These are phyloP conservation scores for Polymixis flavicincta DNA, from an alignment of 2,888 invertebrate genomes.

Conservation along the genomic window DNA sequence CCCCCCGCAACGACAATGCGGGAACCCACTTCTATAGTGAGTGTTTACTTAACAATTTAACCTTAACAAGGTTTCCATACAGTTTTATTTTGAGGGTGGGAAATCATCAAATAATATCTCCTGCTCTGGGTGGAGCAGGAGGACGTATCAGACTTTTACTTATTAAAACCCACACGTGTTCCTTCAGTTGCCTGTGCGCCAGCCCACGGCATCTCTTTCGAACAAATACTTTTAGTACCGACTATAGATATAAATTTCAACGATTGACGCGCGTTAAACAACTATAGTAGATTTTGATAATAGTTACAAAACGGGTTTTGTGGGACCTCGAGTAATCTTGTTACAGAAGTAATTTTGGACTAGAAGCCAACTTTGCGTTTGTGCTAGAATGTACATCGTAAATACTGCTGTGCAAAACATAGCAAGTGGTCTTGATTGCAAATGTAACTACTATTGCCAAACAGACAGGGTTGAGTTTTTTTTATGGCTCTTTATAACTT, in stretches of 20 bases:
- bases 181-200: no score
- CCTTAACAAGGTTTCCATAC: neutral
- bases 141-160: no score
- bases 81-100: no score
- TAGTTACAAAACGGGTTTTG: slow-evolving; percentile 37
- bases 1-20: no score
- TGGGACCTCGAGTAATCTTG: slow-evolving; percentile 32
- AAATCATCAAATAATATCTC: no score
- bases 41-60: neutral
- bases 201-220: no score
- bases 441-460: slow-evolving; percentile 1
- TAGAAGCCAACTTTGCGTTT: slow-evolving; percentile 23
- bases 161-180: no score
- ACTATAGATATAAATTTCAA: neutral
- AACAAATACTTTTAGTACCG: neutral
- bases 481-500: neutral
- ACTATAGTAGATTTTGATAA: slow-evolving; percentile 23
- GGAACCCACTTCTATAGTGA: no score
- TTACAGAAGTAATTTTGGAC: slow-evolving; percentile 49
- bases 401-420: slow-evolving; percentile 20
- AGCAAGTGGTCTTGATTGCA: slow-evolving; percentile 21
- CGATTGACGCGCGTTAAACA: neutral
- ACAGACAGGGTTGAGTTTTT: neutral
- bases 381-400: slow-evolving; percentile 30
- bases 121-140: no score